Percentiles rank a stretch among this genome's conserved stretches.
Evolutionary conservation across 1,140 invertebrate genomes (phyloP).

Genomic region (Zaprionus lachaisei): DNA sequence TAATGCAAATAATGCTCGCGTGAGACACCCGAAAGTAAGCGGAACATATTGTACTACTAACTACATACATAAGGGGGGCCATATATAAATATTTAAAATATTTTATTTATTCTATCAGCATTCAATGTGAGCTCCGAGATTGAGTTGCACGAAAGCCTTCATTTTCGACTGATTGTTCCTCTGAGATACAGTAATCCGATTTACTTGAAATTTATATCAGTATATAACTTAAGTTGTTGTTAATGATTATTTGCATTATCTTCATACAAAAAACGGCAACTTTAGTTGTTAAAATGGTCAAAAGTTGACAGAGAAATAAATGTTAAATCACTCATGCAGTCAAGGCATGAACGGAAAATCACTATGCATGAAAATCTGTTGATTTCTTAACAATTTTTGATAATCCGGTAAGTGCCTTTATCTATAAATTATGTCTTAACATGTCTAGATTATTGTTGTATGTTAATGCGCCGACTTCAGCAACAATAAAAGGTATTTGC

Average conservation of each 20-base stretch:
- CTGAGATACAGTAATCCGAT: background rate
- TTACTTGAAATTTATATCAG: background rate
- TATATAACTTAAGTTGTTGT: too few relatives aligned
- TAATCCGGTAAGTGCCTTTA: background rate
- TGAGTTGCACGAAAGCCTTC: background rate
- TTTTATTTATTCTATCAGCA: background rate
- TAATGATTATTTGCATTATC: too few relatives aligned
- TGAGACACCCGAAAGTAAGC: slow-evolving; percentile 14
- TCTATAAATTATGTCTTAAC: background rate
- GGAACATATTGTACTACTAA: background rate
- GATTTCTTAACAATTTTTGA: background rate
- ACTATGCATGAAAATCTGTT: background rate
- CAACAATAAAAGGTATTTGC: background rate
- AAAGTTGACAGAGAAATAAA: background rate
- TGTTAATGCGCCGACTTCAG: background rate
- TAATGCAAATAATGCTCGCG: slow-evolving; percentile 28
- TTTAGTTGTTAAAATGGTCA: background rate
- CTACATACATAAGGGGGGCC: background rate
- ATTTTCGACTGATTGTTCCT: background rate
- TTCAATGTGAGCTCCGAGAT: background rate
- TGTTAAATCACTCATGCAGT: background rate
- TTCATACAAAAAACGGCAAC: too few relatives aligned
- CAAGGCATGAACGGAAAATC: background rate
- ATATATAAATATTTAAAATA: background rate
- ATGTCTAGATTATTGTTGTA: background rate